Percentiles rank a stretch among this genome's conserved stretches.
These are phyloP conservation scores for Thera britannica DNA, from an alignment of 2,888 invertebrate genomes.

Conservation along the genomic window DNA sequence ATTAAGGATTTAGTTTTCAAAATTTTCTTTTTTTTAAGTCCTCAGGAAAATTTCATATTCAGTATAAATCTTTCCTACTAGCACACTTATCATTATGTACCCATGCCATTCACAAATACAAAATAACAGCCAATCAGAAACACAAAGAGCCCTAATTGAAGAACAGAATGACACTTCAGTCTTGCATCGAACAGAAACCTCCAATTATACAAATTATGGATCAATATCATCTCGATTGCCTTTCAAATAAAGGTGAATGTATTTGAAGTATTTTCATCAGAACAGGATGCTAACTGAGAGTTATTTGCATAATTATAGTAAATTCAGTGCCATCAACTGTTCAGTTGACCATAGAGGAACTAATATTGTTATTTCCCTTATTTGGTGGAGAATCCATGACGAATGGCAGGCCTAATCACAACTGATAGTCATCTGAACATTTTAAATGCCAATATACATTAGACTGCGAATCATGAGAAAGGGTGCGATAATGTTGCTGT, in stretches of 20 bases:
- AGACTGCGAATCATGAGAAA: too few species aligned
- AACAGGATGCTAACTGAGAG: conserved; percentile 8
- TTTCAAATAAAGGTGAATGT: conserved; percentile 10
- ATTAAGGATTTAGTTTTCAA: too few species aligned
- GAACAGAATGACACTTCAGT: conserved; percentile 48
- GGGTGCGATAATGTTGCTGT: too few species aligned
- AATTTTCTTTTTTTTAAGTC: too few species aligned
- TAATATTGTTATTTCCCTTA: too few species aligned
- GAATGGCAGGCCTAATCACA: too few species aligned
- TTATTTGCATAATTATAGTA: neutral
- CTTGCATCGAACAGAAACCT: conserved; percentile 54
- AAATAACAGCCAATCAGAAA: conserved; percentile 24
- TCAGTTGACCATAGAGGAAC: too few species aligned
- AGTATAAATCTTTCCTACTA: neutral
- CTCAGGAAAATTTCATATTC: too few species aligned
- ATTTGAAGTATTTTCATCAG: neutral
- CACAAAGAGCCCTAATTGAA: conserved; percentile 27
- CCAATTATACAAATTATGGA: conserved; percentile 54
- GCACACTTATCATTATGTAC: neutral
- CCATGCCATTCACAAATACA: neutral
- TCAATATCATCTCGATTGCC: conserved; percentile 4
- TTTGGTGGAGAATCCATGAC: too few species aligned
- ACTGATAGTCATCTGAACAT: too few species aligned
- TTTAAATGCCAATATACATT: too few species aligned
- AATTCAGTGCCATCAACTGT: too few species aligned